Evolutionary conservation across 2,113 vertebrate genomes (phyloP).

Genomic region (sheep (Ovis aries)): DNA sequence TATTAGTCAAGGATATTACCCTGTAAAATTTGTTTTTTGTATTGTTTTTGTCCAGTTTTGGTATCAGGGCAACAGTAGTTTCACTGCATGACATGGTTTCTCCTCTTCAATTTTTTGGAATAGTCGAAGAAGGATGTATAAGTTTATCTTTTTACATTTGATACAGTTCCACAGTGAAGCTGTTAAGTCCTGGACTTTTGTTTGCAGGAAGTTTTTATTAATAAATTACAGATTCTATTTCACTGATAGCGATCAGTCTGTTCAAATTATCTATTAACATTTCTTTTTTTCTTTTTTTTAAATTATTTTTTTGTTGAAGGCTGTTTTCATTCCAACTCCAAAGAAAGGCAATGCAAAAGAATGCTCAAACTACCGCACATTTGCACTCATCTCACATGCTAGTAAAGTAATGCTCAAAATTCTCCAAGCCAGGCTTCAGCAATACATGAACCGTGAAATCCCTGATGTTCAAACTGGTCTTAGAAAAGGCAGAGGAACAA

Average conservation of each 20-base stretch:
- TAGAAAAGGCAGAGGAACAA: too few species aligned
- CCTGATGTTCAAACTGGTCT: too few species aligned
- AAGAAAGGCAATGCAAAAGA: too few species aligned
- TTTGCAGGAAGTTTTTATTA: not conserved
- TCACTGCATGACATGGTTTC: not conserved
- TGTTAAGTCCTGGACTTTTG: not conserved
- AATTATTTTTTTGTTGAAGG: too few species aligned
- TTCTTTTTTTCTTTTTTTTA: not conserved
- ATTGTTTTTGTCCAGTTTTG: not conserved
- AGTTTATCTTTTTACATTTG: not conserved
- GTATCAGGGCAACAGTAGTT: not conserved
- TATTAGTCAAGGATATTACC: not conserved
- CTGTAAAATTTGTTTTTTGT: not conserved
- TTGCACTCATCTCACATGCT: too few species aligned
- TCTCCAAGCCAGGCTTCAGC: too few species aligned
- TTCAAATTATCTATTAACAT: not conserved
- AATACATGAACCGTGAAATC: too few species aligned
- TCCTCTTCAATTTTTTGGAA: not conserved
- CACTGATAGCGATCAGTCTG: not conserved
- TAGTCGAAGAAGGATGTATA: not conserved
- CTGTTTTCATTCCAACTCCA: too few species aligned
- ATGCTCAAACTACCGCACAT: too few species aligned
- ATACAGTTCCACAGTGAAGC: not conserved
- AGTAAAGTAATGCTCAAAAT: too few species aligned
- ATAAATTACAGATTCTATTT: not conserved